A percentile compares a stretch with the other conserved stretches of the same genome.
phyloP scores from a whole-genome alignment of 92 coral and sea anemone genomes.

The Paramuricea clavata region DNA sequence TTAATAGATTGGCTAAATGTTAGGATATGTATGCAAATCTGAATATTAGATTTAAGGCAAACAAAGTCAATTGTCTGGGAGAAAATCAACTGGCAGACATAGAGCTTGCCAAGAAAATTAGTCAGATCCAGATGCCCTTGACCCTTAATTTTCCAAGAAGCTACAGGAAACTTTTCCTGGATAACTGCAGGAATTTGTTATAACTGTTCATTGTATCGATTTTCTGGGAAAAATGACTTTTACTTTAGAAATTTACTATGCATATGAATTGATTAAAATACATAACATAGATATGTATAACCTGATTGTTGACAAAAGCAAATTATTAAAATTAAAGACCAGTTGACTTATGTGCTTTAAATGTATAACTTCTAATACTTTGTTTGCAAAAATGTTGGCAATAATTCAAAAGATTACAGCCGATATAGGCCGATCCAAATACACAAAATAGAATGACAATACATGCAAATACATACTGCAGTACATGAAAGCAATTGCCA shows the following conservation, averaged over 20 bases:
- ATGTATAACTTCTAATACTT: conserved; percentile 3
- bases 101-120: not conserved
- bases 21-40: not conserved
- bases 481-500: too few relatives aligned
- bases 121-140: not conserved
- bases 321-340: not conserved
- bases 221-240: not conserved
- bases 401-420: not conserved
- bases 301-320: not conserved
- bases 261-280: not conserved
- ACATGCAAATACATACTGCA: too few relatives aligned
- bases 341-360: not conserved
- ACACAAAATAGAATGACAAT: not conserved
- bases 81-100: not conserved
- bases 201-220: not conserved
- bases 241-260: not conserved
- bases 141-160: not conserved
- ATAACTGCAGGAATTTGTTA: not conserved
- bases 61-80: conserved; percentile 6
- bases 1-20: not conserved
- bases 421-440: not conserved
- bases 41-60: not conserved
- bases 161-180: not conserved
- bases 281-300: not conserved
- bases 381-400: not conserved